Conservation (phyloP, 2,888 invertebrate genomes). For the Orthosia cruda region DNA sequence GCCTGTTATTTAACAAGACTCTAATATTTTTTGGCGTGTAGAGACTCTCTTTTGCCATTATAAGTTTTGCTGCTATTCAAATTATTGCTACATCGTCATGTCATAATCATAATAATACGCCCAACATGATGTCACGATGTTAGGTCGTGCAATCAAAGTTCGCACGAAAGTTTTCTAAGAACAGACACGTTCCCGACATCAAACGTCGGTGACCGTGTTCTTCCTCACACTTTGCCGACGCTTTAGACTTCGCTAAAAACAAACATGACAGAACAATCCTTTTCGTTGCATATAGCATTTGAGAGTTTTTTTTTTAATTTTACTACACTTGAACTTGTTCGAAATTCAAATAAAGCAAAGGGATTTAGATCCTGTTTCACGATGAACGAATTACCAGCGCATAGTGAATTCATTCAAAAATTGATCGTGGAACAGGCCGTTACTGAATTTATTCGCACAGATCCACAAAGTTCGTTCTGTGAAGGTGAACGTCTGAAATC, state of each 20-base stretch:
- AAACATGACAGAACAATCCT: not conserved
- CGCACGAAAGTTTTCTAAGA: constrained; percentile 54
- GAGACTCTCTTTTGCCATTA: not conserved
- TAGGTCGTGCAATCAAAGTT: constrained; percentile 58
- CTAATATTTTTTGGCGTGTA: not conserved
- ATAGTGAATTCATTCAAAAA: too few relatives aligned
- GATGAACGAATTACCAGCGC: too few relatives aligned
- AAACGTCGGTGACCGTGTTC: constrained; percentile 29
- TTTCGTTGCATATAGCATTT: not conserved
- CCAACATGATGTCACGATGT: constrained; percentile 53
- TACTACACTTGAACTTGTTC: not conserved
- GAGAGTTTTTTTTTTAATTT: accelerated
- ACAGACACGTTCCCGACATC: constrained; percentile 34
- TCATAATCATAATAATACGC: constrained; percentile 51
- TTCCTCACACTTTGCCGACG: constrained; percentile 25
- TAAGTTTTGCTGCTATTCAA: constrained; percentile 18
- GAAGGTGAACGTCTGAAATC: too few relatives aligned
- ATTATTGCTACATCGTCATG: constrained; percentile 33
- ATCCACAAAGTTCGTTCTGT: too few relatives aligned
- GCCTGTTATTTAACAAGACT: not conserved
- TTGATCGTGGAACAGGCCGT: too few relatives aligned
- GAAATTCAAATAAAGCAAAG: not conserved
- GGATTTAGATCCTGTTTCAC: too few relatives aligned
- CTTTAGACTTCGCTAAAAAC: constrained; percentile 4
- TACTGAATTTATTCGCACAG: too few relatives aligned